Base-by-base conservation (phyloP, 2,113 vertebrate genomes). In the Lepisosteus oculatus region DNA sequence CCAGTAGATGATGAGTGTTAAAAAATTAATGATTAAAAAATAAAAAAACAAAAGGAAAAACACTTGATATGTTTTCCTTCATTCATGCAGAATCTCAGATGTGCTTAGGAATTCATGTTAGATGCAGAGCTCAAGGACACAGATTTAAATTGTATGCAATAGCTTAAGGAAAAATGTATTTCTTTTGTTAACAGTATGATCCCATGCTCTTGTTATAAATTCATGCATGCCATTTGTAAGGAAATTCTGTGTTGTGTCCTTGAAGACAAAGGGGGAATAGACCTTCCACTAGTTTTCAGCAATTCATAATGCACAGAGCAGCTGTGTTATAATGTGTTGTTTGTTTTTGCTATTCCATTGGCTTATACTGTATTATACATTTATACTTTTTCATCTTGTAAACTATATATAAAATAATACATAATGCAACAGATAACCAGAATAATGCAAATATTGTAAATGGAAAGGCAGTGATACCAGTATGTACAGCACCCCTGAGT, bases 191-290 rank as follows among this genome's bases (percentile, higher is more conserved):
- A 59, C 12, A 14, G 2, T 59, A 8, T 59, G 12, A 59, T 11
- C 14, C n/a, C 9, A 59, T 3, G n/a, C 57, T n/a, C 4, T 6
- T 59, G n/a, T 59, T 59, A 59, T 3, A 59, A 72, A 72, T 67
- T 72, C 55, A 8, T 4, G n/a, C 55, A 47, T 51, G 43, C 61
- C 62, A 55, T 6, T 72, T 57, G 17, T 63, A 15, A 55, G 44
- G 14, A 67, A 64, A 13, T 13, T 3, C 65, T 29, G 45, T 68
- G 56, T 73, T 73, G 66, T 68, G 65, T 73, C 67, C 56, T 55
- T 61, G 11, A 59, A 68, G 57, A 68, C 13, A 9, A 71, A 75
- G 69, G 71, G 69, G 64, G 57, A 11, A 47, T 45, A 45, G 73
- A 4, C 55, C 43, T 59, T 67, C 12, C 55, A 59, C 41, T 51